Base-by-base conservation (phyloP, 2,888 invertebrate genomes). In the Zootermopsis nevadensis region DNA sequence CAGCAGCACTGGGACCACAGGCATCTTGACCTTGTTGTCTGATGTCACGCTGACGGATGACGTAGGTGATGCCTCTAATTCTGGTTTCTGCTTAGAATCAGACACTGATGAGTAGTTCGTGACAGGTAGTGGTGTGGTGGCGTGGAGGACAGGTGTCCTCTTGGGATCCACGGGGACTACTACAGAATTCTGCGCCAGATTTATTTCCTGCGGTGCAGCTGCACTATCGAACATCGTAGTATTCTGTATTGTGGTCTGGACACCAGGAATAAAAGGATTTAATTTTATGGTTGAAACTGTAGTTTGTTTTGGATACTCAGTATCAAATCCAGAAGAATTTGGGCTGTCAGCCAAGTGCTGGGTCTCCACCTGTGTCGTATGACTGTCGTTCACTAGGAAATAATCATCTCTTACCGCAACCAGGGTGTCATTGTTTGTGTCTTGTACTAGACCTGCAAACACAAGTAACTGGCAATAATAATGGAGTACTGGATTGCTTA, bases 131-230 rank as follows among this genome's bases (percentile, higher is more conserved):
- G 82, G 82, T n/a, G 82, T 82, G 8, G 82, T 82, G 12, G 77
- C 77, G 35, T 82, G 82, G 1, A 82, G 35, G 15, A 82, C 60
- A 19, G 82, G 82, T 38, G 77, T 82, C 24, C 82, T 74, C 30
- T 35, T 77, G 60, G 82, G 82, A 38, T 82, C 77, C 19, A 76
- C 76, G 27, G 76, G 48, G 60, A 15, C 76, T 0, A 77, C 27
- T 24, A 22, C 38, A 24, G n/a, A 15, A n/a, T 19, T 12, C 74
- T 30, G 7, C 19, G 72, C 8, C 31, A 24, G 55, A 7, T 55
- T 55, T 55, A 7, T 55, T 22, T 55, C n/a, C 48, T 48, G 48
- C 19, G 48, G 12, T 15, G 15, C 48, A 48, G 48, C 3, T 48
- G 48, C 60, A 22, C 22, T 55, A 22, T 55, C 22, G 22, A 22